Base-by-base conservation (phyloP, 2,797 vertebrate species). In the Channallabes apus region DNA sequence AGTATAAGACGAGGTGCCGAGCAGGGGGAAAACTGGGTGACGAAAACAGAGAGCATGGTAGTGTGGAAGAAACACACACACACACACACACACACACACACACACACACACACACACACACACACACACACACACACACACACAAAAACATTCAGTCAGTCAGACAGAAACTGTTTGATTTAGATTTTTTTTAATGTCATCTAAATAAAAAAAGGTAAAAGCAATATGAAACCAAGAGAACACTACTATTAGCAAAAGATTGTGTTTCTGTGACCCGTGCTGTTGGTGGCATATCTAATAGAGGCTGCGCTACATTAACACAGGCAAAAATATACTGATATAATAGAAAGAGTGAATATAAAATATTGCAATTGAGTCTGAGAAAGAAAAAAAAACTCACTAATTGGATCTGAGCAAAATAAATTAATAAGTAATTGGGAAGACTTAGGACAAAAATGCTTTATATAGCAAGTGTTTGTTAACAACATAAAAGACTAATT, bases 31-130 rank as follows among this genome's bases (percentile, higher is more conserved):
- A 29, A 76, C 61, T 51, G 17, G 61, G 68, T 85, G 87, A 87
- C 67, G 41, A 84, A 84, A 72, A 83, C 61, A 88, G 71, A 80
- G 76, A 41, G 72, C 65, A 85, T 20, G 80, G 51, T 79, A 46
- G 29, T 59, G 51, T 51, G 73, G 29, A 67, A 75, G 46, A 29
- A n/a, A n/a, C n/a, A n/a, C 72, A 51, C 41, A 72, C 69, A 72
- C 11, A 51, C 38, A n/a, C 35, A 41, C 32, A 38, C 68, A 71
- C 59, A 62, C 59, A 22, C 59, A 24, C 59, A n/a, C 61, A 65
- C 62, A 65, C 29, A 68, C 65, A 67, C 32, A 38, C 67, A 38
- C 18, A 69, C 32, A 69, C 32, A 29, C 72, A 51, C 41, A 73
- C 69, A 72, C 11, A 54, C 41, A n/a, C 35, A 41, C 32, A 38